Evolutionary conservation across 1,140 invertebrate genomes (phyloP).

Genomic region (Leucophenga varia): DNA sequence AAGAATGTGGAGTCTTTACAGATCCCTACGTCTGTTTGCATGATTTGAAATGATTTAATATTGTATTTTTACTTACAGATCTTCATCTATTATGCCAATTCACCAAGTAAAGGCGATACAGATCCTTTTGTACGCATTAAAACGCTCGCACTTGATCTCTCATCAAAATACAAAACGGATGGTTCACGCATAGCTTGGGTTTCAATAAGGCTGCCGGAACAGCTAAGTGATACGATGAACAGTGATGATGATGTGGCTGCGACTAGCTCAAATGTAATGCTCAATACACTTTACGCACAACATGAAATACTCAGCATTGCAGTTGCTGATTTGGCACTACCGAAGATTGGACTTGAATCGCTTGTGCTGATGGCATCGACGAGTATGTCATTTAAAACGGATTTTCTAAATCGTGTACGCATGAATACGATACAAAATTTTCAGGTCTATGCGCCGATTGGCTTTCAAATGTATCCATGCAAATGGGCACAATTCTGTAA

Average conservation of each 20-base stretch:
- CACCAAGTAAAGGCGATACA: slow-evolving; percentile 65
- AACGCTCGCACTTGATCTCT: slow-evolving; percentile 62
- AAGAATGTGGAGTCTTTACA: no score
- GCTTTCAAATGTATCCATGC: slow-evolving; percentile 73
- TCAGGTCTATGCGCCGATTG: slow-evolving; percentile 80
- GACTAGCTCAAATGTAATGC: slow-evolving; percentile 34
- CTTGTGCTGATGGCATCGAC: slow-evolving; percentile 68
- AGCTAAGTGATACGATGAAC: slow-evolving; percentile 27
- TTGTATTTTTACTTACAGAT: slow-evolving; percentile 59
- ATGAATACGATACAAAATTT: slow-evolving; percentile 82
- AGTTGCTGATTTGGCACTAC: slow-evolving; percentile 69
- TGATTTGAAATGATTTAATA: no score
- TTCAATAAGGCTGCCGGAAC: slow-evolving; percentile 65
- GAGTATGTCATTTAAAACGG: slow-evolving; percentile 69
- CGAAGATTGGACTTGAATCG: slow-evolving; percentile 71
- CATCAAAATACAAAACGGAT: slow-evolving; percentile 69
- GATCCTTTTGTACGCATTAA: slow-evolving; percentile 70
- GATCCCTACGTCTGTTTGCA: no score
- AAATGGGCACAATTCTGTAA: slow-evolving; percentile 60
- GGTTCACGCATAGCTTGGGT: slow-evolving; percentile 71
- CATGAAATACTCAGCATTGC: slow-evolving; percentile 64
- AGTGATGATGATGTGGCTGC: slow-evolving; percentile 26
- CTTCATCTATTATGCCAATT: slow-evolving; percentile 62
- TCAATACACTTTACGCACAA: slow-evolving; percentile 42
- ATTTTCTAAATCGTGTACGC: slow-evolving; percentile 82